Base-by-base conservation (phyloP, 2,113 vertebrate species). In the Sapajus apella region DNA sequence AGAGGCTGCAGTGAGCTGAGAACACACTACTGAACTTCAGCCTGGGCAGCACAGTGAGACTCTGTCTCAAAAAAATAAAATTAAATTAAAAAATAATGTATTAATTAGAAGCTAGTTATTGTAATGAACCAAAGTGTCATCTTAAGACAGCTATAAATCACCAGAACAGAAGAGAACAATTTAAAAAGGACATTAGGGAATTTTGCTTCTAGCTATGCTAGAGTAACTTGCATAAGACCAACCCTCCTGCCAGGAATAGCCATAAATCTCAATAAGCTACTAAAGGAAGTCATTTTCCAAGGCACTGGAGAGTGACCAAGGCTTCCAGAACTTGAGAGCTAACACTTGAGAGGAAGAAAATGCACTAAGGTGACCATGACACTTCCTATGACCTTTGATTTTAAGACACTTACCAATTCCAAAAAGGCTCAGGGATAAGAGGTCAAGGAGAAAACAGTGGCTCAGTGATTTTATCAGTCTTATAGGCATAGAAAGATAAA, bases 231-330 rank as follows among this genome's bases (percentile, higher is more conserved):
- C 75, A 70, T 81, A 79, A 84, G n/a, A 91, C 2, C 21, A 96
- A 81, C 16, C 12, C 16, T 89, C 50, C 83, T 64, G 30, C n/a
- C 73, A 92, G 21, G 32, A 88, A 88, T 75, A 97, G 85, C 64
- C 89, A 73, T 80, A 96, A 94, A 86, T 77, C 47, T 95, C 84
- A 95, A 43, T 40, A 86, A 94, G 9, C n/a, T 81, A 87, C 25
- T n/a, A 32, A 87, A 83, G 81, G 37, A 66, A 87, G 17, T 52
- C 40, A 52, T 94, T 94, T 91, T 73, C 64, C 45, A 91, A 96
- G 56, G 45, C n/a, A 72, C 0, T 43, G 25, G 27, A 66, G 18
- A 73, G 32, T 56, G 40, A 56, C 47, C 30, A 83, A 84, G 27
- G 21, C 52, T 87, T 12, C 13, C 35, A 88, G 45, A 91, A 85